Evolutionary conservation across 2,113 vertebrate species (phyloP).

Genomic region (Acrocephalus arundinaceus): DNA sequence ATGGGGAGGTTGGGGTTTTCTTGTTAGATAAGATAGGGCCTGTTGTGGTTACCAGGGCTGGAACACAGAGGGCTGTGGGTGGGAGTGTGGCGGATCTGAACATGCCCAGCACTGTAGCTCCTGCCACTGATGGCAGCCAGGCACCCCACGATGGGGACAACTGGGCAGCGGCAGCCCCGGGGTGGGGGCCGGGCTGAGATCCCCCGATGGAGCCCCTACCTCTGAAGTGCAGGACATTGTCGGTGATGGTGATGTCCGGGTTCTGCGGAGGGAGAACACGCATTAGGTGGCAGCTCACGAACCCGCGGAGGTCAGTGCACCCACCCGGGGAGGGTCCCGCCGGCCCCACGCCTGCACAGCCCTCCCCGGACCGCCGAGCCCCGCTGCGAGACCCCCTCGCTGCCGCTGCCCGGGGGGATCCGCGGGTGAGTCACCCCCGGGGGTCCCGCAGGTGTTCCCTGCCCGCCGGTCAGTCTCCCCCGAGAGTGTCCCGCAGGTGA

Average conservation of each 20-base stretch:
- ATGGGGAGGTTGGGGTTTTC: neutral
- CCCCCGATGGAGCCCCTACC: slow-evolving; percentile 64
- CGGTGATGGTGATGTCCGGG: slow-evolving; percentile 80
- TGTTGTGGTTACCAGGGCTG: neutral
- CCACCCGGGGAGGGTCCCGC: neutral
- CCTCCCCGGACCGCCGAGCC: neutral
- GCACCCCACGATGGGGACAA: neutral
- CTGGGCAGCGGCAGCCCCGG: neutral
- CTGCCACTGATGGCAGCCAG: neutral
- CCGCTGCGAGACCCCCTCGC: neutral
- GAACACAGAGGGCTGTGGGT: neutral
- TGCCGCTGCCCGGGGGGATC: neutral
- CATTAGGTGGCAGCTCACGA: neutral
- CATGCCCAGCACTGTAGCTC: neutral
- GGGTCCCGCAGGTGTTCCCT: too few relatives aligned
- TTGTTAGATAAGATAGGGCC: neutral
- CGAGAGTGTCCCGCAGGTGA: neutral
- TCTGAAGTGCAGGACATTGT: slow-evolving; percentile 86
- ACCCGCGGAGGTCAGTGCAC: neutral
- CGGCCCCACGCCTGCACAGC: neutral
- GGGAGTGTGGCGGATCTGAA: neutral
- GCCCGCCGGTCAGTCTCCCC: neutral
- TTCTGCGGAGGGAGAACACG: slow-evolving; percentile 70
- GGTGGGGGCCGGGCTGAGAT: neutral
- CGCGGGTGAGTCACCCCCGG: neutral